Evolutionary conservation across 2,113 vertebrate genomes (phyloP).

Genomic region (Neogale vison): DNA sequence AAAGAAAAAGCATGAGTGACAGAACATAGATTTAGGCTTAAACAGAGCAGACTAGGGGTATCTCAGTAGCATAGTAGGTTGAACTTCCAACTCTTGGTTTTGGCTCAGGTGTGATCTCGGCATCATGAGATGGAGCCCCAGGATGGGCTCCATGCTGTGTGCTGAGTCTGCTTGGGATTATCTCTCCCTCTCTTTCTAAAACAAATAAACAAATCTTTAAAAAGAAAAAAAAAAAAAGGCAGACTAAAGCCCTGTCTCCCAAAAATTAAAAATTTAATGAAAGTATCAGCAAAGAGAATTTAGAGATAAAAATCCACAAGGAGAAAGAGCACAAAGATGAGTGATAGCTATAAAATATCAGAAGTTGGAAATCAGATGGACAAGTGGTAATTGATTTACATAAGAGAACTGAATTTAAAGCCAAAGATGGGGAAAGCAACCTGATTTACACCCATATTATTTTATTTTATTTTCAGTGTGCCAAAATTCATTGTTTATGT

Average conservation of each 20-base stretch:
- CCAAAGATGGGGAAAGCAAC: neutral
- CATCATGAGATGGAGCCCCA: neutral
- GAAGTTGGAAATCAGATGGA: neutral
- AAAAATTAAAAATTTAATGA: slow-evolving; percentile 37
- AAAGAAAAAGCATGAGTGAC: neutral
- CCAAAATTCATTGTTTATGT: too few species aligned
- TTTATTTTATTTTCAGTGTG: too few species aligned
- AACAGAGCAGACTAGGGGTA: neutral
- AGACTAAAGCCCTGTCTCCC: neutral
- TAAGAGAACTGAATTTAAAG: neutral
- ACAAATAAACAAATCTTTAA: neutral
- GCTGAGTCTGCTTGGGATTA: neutral
- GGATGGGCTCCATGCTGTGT: neutral
- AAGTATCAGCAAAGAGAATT: slow-evolving; percentile 31
- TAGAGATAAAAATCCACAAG: neutral
- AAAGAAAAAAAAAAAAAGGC: neutral
- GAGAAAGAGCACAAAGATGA: neutral
- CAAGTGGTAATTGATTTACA: neutral
- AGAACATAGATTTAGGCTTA: neutral
- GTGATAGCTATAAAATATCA: neutral
- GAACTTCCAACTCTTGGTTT: neutral
- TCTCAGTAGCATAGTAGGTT: neutral
- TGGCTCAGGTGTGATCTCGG: neutral
- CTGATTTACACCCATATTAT: neutral
- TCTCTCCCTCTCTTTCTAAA: neutral